Evolutionary conservation across 1,140 invertebrate genomes (phyloP), one percentile per base, ranked within the genome.

Genomic region (Octopus sinensis): DNA sequence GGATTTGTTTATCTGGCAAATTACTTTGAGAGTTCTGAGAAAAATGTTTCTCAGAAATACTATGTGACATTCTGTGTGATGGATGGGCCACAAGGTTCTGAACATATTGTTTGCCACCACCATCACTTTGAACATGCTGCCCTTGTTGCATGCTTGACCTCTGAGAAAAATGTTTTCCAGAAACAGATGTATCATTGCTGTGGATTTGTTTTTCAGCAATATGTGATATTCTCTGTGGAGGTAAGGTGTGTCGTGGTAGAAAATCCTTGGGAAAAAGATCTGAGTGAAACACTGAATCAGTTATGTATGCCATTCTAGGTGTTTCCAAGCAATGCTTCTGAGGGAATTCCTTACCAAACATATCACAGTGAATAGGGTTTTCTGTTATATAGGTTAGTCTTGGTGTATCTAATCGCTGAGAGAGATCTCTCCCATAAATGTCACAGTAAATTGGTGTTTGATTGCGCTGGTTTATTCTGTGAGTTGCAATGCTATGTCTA

Each of bases 391-490:
- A 73, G 68, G 68, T 73, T 73, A 73, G 30, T 7, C 68, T 13
- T n/a, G 68, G 68, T 9, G 68, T 73, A 17, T 73, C 68, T 7
- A 73, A 13, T 23, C 68, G 17, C 3, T 73, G 68, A 6, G 68
- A 7, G 13, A n/a, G 30, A n/a, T 73, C 68, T 13, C 68, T 13
- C 6, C 68, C 68, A 23, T 73, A 73, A 13, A 73, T 73, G 30
- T 73, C 68, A 73, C 68, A 73, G 68, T 73, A 73, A 23, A 73
- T 73, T 73, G 7, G 68, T 17, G 68, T 17, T 23, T 73, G 68
- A 73, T 23, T 73, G 17, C 68, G 68, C 30, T 73, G 68, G 13
- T 13, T 73, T 23, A 17, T 13, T 6, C 68, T 13, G 13, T 73
- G 68, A 12, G 68, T n/a, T 5, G 68, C 7, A 23, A 73, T 13